Evolutionary conservation across 2,888 invertebrate species (phyloP).

Genomic region (Eristalis pertinax): DNA sequence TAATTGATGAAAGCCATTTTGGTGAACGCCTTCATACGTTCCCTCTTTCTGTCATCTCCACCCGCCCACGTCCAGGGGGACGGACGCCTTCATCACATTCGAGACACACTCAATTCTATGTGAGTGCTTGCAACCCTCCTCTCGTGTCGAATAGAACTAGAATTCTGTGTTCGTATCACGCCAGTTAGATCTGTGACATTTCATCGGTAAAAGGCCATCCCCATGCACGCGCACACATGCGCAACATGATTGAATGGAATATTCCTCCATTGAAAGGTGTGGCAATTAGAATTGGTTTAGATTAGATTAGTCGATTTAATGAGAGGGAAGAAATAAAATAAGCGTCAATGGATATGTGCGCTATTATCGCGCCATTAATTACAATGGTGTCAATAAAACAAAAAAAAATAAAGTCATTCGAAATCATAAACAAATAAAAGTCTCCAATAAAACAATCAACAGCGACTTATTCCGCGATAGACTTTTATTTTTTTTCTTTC

Average conservation of each 20-base stretch:
- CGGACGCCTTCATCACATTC: background rate
- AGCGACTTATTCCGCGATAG: slow-evolving; percentile 32
- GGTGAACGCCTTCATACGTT: slow-evolving; percentile 48
- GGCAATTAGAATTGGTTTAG: slow-evolving; percentile 66
- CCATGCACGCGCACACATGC: background rate
- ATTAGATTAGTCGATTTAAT: slow-evolving; percentile 70
- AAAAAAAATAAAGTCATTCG: slow-evolving; percentile 33
- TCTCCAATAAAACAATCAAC: slow-evolving; percentile 67
- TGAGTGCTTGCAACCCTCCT: slow-evolving; percentile 24
- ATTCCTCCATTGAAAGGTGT: slow-evolving; percentile 55
- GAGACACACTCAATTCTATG: background rate
- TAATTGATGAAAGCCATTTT: slow-evolving; percentile 48
- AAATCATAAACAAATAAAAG: slow-evolving; percentile 57
- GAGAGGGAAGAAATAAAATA: slow-evolving; percentile 25
- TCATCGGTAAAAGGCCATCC: slow-evolving; percentile 2
- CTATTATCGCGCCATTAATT: slow-evolving; percentile 58
- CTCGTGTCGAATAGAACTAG: background rate
- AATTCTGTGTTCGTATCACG: background rate
- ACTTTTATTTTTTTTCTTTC: background rate
- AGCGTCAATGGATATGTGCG: slow-evolving; percentile 16
- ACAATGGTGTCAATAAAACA: slow-evolving; percentile 61
- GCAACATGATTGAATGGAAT: background rate
- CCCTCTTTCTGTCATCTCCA: background rate
- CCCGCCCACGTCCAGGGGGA: background rate
- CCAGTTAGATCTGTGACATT: slow-evolving; percentile 48